These are phyloP conservation scores for Bombylius discolor DNA, from an alignment of 2,888 invertebrate species.

Conservation along the genomic window DNA sequence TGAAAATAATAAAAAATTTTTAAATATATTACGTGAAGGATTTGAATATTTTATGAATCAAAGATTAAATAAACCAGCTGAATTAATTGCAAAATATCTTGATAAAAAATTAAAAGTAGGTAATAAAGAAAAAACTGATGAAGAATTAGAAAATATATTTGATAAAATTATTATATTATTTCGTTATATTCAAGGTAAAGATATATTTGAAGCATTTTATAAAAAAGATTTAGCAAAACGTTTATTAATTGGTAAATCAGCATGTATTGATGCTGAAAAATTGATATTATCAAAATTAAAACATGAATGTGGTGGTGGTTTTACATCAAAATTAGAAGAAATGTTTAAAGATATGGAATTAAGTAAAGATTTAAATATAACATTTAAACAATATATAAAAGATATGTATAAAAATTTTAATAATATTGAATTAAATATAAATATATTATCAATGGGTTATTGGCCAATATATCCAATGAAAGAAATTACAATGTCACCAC, in stretches of 20 bases:
- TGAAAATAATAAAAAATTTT: constrained; percentile 85
- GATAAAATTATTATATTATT: constrained; percentile 99
- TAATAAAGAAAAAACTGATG: constrained; percentile 97
- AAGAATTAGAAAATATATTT: constrained; percentile 85
- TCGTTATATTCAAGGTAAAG: constrained; percentile 98
- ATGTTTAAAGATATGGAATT: constrained; percentile 99
- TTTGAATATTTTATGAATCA: constrained; percentile 98
- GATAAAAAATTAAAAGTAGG: constrained; percentile 93
- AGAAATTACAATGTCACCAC: constrained; percentile 81
- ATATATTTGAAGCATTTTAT: constrained; percentile 99
- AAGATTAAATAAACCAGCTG: constrained; percentile 96
- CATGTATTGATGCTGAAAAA: constrained; percentile 98
- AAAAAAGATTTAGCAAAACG: constrained; percentile 96
- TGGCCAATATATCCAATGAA: constrained; percentile 94
- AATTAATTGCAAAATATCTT: constrained; percentile 96
- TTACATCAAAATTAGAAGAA: constrained; percentile 96
- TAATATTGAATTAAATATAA: constrained; percentile 79
- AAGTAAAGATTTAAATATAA: constrained; percentile 90
- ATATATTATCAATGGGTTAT: constrained; percentile 95
- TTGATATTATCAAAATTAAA: constrained; percentile 99
- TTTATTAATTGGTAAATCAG: constrained; percentile 93
- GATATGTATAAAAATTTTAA: constrained; percentile 33
- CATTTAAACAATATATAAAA: constrained; percentile 66
- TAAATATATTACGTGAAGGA: constrained; percentile 89
- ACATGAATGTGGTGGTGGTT: constrained; percentile 98